Percentiles rank a stretch among this genome's conserved stretches.
These are phyloP conservation scores for Ispidina picta DNA, from an alignment of 2,797 vertebrate genomes.

Conservation along the genomic window DNA sequence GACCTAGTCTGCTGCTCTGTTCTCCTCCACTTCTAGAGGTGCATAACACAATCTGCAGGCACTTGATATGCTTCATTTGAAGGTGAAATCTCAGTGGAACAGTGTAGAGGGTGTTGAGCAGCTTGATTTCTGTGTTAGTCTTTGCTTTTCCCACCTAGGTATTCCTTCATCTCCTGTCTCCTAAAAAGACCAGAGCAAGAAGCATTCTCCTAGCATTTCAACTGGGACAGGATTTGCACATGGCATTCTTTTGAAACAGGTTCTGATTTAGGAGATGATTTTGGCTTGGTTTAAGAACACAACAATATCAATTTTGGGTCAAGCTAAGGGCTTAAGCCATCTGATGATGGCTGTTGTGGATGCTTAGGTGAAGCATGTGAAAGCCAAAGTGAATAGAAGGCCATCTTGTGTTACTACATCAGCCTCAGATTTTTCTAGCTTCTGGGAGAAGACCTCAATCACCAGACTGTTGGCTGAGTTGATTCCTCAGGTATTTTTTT, in stretches of 20 bases:
- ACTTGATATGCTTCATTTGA: not conserved
- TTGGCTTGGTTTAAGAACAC: not conserved
- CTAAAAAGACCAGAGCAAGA: not conserved
- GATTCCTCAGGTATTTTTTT: not conserved
- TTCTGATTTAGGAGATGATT: not conserved
- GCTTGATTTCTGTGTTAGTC: not conserved
- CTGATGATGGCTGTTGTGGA: not conserved
- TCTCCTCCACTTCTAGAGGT: not conserved
- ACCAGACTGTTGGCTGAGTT: not conserved
- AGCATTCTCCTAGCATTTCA: not conserved
- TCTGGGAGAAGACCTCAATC: not conserved
- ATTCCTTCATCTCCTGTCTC: not conserved
- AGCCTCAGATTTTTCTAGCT: not conserved
- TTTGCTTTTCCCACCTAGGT: not conserved
- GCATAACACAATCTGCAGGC: not conserved
- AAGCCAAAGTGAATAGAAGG: not conserved
- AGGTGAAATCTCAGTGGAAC: not conserved
- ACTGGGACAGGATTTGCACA: fast-evolving
- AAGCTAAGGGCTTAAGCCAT: not conserved
- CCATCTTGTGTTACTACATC: not conserved
- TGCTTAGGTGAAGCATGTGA: not conserved
- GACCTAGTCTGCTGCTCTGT: not conserved
- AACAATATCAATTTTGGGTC: not conserved
- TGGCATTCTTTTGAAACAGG: not conserved
- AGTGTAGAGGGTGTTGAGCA: not conserved